These are phyloP conservation scores for Ochropacha duplaris DNA, from an alignment of 2,888 invertebrate genomes.

Conservation along the genomic window DNA sequence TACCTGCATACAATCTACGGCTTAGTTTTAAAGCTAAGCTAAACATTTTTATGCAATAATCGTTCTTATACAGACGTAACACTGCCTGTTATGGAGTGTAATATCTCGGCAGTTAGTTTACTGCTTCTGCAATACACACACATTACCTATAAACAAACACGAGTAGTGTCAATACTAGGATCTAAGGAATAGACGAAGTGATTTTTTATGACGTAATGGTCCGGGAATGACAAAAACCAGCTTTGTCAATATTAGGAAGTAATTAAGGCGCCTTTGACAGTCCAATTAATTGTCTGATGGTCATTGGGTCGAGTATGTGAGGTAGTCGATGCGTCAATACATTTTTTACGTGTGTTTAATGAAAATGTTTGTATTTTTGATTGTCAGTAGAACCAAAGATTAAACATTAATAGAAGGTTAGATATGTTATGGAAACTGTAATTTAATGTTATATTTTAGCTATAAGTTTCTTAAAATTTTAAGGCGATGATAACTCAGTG, in stretches of 20 bases:
- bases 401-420: not conserved
- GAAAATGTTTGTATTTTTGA: constrained; percentile 31
- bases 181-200: constrained; percentile 10
- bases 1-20: constrained; percentile 1
- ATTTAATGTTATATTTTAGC: no score
- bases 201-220: constrained; percentile 50
- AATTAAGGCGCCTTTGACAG: constrained; percentile 68
- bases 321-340: constrained; percentile 46
- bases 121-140: not conserved
- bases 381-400: not conserved
- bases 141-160: constrained; percentile 9
- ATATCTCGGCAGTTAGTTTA: not conserved
- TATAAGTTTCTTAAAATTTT: no score
- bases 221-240: constrained; percentile 56
- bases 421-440: no score
- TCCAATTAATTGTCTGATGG: constrained; percentile 59
- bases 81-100: constrained; percentile 3
- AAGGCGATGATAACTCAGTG: no score
- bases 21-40: not conserved
- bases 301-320: constrained; percentile 36
- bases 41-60: constrained; percentile 1
- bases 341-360: constrained; percentile 28
- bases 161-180: constrained; percentile 13
- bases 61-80: not conserved
- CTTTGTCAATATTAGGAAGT: constrained; percentile 78